These are phyloP conservation scores for Dryobotodes eremita DNA, from an alignment of 2,888 invertebrate species.

Conservation along the genomic window DNA sequence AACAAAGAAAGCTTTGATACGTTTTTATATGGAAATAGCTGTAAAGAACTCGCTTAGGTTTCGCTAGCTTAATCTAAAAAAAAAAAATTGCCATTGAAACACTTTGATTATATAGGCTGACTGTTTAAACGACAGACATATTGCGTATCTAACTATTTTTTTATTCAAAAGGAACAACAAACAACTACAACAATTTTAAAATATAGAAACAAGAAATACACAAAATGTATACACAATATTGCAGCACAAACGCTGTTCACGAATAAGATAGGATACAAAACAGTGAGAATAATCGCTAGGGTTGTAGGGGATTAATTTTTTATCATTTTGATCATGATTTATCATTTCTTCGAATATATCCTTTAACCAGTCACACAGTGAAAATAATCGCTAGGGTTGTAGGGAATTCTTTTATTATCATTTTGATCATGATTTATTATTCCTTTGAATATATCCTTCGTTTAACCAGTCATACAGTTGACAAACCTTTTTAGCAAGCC, in stretches of 20 bases:
- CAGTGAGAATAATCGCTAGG: too few species aligned
- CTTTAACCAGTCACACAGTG: too few species aligned
- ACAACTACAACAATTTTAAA: background rate
- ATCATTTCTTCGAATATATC: too few species aligned
- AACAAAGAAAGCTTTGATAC: background rate
- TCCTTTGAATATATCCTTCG: background rate
- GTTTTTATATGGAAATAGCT: background rate
- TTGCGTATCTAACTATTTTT: background rate
- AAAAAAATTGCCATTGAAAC: background rate
- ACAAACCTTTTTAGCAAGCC: conserved; percentile 11
- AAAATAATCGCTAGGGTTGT: too few species aligned
- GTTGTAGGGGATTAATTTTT: too few species aligned
- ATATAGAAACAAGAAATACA: too few species aligned
- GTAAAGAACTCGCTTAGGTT: background rate
- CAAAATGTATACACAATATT: background rate
- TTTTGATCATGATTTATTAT: background rate
- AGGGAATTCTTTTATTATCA: too few species aligned
- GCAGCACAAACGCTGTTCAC: too few species aligned
- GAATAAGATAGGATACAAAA: too few species aligned
- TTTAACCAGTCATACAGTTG: too few species aligned
- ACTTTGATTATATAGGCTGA: background rate
- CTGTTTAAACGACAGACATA: background rate
- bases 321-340: too few species aligned
- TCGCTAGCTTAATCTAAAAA: background rate
- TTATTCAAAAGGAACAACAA: background rate